Evolutionary conservation across 2,888 invertebrate genomes (phyloP), one percentile per base, ranked within the genome.

Genomic region (Aquatica leii): DNA sequence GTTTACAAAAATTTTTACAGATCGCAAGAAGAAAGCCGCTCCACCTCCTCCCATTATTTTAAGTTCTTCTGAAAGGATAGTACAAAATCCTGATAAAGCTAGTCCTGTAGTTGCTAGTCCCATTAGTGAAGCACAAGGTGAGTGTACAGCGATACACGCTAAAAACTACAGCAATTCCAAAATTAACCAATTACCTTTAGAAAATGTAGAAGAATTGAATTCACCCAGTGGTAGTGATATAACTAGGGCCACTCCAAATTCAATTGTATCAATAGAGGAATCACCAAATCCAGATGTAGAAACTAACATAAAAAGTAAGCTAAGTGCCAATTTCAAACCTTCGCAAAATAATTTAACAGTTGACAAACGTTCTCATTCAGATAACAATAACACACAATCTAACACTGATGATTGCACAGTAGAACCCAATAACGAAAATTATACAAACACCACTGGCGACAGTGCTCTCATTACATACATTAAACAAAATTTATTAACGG

Each of bases 11-110:
- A 66, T 69, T 66, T 52, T 76, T 71, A 41, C 76, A 84, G 86
- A 84, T 74, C 82, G 86, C 66, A 88, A 87, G 77, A 87, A 88
- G 77, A 84, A 86, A 71, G 84, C 85, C 9, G 86, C 88, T 1
- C 85, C 84, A 8, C 86, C 87, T 1, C 86, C 85, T 20, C 83
- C 84, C 14, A 84, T 85, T 9, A 70, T 74, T 59, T 73, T 78
- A 69, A 24, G 24, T 24, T 76, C 74, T 67, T 72, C 77, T 24
- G 69, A 76, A 65, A 74, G 67, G 68, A 74, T 77, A 61, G 74
- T 75, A 72, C 65, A 72, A 59, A 74, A 71, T 63, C 68, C 75
- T 65, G 77, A 77, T 70, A 74, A 73, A 66, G 77, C 80, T 79
- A 80, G 80, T 81, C 80, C 80, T 64, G 73, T 78, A 76, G 74